Base-by-base conservation (phyloP, 1,140 invertebrate genomes). In the Heliconius congener region DNA sequence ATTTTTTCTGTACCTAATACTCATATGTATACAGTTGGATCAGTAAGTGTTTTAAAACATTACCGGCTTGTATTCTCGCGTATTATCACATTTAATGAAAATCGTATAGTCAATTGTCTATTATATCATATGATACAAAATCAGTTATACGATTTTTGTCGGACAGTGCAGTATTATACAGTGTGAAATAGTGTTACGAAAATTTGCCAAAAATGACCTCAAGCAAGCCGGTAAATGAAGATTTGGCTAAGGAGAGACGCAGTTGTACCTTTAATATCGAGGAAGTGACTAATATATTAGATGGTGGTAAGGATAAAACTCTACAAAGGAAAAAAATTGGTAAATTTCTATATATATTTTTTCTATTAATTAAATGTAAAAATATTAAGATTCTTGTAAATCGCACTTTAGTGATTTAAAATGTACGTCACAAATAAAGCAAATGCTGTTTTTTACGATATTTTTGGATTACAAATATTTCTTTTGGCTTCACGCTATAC, bases 221-320 rank as follows among this genome's bases (percentile, higher is more conserved):
- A 23, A 60, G n/a, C 3, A 60, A 60, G 19, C 55, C 55, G 9
- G 55, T 60, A 23, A 77, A 76, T 34, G 76, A 83, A 71, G 97
- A 97, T 91, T 91, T 98, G 34, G 88, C 90, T 23, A 95, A 93
- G 72, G 97, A 98, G 90, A 94, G 97, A 73, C 87, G 93, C n/a
- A 96, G 95, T 85, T 97, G 96, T 82, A 96, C 95, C 37, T 97
- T 98, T 86, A 92, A 97, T 87, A 92, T 96, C 0, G 79, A 91
- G 80, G 97, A 98, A 93, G 87, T 98, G 52, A 97, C 97, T 0
- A 86, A 96, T 90, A 95, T 97, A 37, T 84, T 98, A 2, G 97
- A 98, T 91, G 97, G 91, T 1, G 91, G 93, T 0, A 84, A 86
- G 60, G 81, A 91, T 2, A 97, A 96, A 92, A 98, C 97, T 3